Conservation (phyloP, 2,113 vertebrate genomes). For the Poicephalus gulielmi region DNA sequence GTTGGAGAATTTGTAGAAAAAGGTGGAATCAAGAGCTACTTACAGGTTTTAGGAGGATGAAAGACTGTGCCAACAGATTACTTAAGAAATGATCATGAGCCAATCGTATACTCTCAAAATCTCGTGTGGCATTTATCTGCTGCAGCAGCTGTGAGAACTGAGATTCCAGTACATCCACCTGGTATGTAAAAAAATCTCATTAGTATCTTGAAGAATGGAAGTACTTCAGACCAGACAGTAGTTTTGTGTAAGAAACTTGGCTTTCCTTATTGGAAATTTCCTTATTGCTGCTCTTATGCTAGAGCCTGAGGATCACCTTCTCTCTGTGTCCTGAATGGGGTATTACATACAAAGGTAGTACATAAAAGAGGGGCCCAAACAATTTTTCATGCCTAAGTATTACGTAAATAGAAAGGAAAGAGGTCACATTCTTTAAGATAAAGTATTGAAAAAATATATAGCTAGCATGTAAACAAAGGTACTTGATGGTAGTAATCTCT, state of each 20-base stretch:
- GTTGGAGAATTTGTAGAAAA: not conserved
- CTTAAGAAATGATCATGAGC: slow-evolving; percentile 98
- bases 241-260: not conserved
- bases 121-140: slow-evolving; percentile 92
- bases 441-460: not conserved
- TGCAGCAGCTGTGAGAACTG: slow-evolving; percentile 97
- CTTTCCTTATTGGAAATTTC: not conserved
- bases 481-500: not conserved
- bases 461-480: not conserved
- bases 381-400: not conserved
- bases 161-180: slow-evolving; percentile 97
- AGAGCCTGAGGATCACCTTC: not conserved
- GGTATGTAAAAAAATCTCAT: not conserved
- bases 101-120: slow-evolving; percentile 95
- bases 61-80: slow-evolving; percentile 95
- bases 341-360: not conserved
- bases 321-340: not conserved
- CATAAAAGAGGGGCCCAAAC: not conserved
- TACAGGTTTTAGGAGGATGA: slow-evolving; percentile 97
- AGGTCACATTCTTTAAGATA: not conserved
- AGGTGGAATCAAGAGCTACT: slow-evolving; percentile 5
- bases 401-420: not conserved
- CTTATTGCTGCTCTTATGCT: not conserved
- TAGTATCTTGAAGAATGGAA: not conserved
- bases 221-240: not conserved